Conservation (phyloP, 2,797 vertebrate genomes). For the Apodemus agrarius region DNA sequence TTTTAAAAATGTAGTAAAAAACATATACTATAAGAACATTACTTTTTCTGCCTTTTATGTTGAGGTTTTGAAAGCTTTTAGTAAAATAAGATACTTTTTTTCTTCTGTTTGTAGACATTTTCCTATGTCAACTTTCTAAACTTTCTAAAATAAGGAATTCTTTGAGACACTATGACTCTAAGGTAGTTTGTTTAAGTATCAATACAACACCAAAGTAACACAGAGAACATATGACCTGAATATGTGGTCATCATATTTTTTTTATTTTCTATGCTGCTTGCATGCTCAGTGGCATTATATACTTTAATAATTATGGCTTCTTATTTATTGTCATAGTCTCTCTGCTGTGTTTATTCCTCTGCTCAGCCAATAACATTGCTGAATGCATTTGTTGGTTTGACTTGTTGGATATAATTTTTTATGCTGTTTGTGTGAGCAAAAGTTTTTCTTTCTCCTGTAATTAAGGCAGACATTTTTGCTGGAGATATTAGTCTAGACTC, state of each 20-base stretch:
- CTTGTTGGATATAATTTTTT: background rate
- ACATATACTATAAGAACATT: background rate
- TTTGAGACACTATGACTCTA: background rate
- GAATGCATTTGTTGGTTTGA: background rate
- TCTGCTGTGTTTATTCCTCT: no score
- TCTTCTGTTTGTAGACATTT: background rate
- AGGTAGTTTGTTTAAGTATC: background rate
- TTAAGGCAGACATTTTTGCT: background rate
- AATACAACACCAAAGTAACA: background rate
- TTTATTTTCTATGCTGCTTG: background rate
- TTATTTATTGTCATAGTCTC: background rate
- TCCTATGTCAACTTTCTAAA: background rate
- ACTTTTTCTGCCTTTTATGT: background rate
- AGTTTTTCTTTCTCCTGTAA: background rate
- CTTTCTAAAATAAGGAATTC: background rate
- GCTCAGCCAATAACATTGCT: background rate
- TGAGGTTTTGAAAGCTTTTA: slow-evolving; percentile 22
- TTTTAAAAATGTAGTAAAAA: background rate
- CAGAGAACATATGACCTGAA: background rate
- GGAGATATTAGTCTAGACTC: background rate
- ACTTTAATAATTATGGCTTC: background rate
- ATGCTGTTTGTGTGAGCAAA: background rate
- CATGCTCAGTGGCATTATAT: background rate
- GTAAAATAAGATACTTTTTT: background rate
- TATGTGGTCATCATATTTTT: background rate